These are phyloP conservation scores for Callospermophilus lateralis DNA, from an alignment of 2,113 vertebrate genomes.

Conservation along the genomic window DNA sequence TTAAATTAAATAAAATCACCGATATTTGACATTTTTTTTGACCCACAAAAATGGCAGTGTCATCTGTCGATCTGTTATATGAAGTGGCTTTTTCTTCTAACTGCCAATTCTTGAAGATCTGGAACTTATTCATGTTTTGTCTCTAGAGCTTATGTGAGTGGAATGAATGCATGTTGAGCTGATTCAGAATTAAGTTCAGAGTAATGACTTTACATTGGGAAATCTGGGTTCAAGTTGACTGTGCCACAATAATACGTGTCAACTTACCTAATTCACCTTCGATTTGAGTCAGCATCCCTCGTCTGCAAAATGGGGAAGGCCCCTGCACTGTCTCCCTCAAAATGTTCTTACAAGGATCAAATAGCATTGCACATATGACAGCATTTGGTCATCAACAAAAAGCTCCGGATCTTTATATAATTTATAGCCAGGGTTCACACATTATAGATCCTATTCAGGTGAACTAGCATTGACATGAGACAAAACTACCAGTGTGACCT, in stretches of 20 bases:
- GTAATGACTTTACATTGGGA: not conserved
- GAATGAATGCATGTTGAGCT: rapidly evolving
- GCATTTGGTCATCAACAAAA: not conserved
- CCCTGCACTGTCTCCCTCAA: not conserved
- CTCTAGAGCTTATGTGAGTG: not conserved
- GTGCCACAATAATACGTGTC: no score
- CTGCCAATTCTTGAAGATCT: not conserved
- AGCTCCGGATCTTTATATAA: not conserved
- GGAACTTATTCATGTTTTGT: not conserved
- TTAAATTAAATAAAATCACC: not conserved
- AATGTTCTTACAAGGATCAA: not conserved
- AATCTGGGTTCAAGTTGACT: not conserved
- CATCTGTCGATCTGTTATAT: not conserved
- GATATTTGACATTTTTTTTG: not conserved
- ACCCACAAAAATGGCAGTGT: not conserved
- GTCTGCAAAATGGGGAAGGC: not conserved
- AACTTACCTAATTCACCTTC: not conserved
- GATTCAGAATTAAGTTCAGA: not conserved
- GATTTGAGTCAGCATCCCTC: not conserved
- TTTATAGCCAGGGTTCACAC: not conserved
- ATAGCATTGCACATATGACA: not conserved
- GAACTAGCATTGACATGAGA: not conserved
- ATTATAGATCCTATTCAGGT: not conserved
- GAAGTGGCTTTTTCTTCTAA: not conserved
- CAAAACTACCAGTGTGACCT: not conserved